Base-by-base conservation (phyloP, 23 tunicate species). In the Halocynthia roretzi region DNA sequence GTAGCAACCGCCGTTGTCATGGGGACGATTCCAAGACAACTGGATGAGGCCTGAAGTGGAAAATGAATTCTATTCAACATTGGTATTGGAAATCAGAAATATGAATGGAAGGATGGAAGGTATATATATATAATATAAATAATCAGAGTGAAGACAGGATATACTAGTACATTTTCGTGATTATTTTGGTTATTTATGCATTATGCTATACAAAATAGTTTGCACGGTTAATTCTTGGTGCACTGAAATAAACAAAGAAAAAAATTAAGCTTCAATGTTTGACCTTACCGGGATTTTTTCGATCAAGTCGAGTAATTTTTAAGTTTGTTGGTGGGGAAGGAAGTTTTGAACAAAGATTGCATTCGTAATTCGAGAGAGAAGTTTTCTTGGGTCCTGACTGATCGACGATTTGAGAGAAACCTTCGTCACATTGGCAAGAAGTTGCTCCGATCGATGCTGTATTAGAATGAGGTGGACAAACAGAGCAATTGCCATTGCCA, bases 381-480 rank as follows among this genome's bases (percentile, higher is more conserved):
- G 2, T 14, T 58, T 14, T n/a, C 63, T 58, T 4, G 63, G 63
- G 15, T 18, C 19, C 19, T 22, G 18, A 18, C 2, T 5, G 21
- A 4, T 22, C 72, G 21, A 68, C 76, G 21, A 5, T 74, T 67
- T 57, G 17, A 18, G 10, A 21, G 60, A 72, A 54, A 8, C 80
- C 80, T n/a, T 55, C 51, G 5, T 74, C 17, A 62, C 93, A 87
- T 57, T 63, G 86, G 53, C 93, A 87, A 11, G 31, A 23, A 8
- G 74, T 62, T 8, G 86, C 64, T 9, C 86, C 93, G 8, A 10
- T 9, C 52, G 62, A 31, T 9, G 63, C 53, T 10, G 93, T 87
- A 61, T 49, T 75, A 7, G 93, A 82, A 73, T 87, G 56, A 6
- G 56, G 10, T 7, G 86, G 93, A 56, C 93, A 87, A 10, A 51